Conservation (phyloP, 2,797 vertebrate species). For the Linurgus olivaceus region DNA sequence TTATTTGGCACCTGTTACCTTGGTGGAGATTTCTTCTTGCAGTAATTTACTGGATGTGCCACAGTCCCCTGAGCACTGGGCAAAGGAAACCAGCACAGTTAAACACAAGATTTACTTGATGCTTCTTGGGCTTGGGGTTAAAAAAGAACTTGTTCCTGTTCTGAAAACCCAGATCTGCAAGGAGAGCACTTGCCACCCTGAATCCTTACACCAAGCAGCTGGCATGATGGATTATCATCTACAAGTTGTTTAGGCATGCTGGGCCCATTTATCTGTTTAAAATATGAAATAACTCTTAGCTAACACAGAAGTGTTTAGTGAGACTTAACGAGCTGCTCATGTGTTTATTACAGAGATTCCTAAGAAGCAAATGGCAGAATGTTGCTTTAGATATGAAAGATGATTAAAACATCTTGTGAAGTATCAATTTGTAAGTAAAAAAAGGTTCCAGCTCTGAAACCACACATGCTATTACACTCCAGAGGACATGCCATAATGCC, state of each 20-base stretch:
- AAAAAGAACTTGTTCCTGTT: background rate
- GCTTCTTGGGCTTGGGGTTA: background rate
- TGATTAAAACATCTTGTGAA: constrained; percentile 1
- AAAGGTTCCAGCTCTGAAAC: background rate
- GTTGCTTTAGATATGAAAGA: constrained; percentile 5
- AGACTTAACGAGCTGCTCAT: constrained; percentile 36
- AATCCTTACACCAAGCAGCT: background rate
- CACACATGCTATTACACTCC: background rate
- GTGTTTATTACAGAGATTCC: constrained; percentile 29
- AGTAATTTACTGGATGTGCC: constrained; percentile 32
- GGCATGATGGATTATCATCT: background rate
- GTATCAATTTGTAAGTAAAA: constrained; percentile 4
- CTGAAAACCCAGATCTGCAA: background rate
- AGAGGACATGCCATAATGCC: background rate
- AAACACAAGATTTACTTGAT: constrained; percentile 22
- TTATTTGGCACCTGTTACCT: constrained; percentile 55
- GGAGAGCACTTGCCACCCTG: background rate
- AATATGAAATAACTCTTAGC: constrained; percentile 6
- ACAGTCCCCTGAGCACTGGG: constrained; percentile 7
- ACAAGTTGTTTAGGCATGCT: background rate
- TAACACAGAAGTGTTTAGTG: background rate
- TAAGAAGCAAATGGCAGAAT: background rate
- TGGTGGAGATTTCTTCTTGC: constrained; percentile 25
- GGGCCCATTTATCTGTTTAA: constrained; percentile 9
- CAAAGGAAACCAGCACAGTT: constrained; percentile 6